Evolutionary conservation across 2,113 vertebrate genomes (phyloP), one percentile per base, ranked within the genome.

Genomic region (Microcebus lehilahytsara): DNA sequence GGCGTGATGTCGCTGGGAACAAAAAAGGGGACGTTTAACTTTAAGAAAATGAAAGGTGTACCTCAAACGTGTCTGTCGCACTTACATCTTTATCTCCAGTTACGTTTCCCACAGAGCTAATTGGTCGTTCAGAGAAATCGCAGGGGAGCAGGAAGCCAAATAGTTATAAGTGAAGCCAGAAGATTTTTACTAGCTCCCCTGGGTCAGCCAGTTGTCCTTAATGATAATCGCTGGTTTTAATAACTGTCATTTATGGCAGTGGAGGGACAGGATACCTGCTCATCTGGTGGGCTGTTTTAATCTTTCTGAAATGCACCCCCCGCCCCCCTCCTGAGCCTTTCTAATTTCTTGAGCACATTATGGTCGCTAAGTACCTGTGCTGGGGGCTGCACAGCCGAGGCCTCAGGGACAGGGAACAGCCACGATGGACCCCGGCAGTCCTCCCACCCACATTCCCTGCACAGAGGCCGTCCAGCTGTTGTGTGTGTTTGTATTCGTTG

Each of bases 11-110:
- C 81, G 13, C 89, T 49, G 81, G 56, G 74, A 83, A 94, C 74
- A 88, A 25, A 98, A 30, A 98, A 93, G 71, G 89, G 25, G 30
- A 56, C 40, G 9, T 95, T 85, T 69, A 69, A 87, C 75, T 85
- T 92, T 58, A 94, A 95, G 85, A 80, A 89, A 93, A 93, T 89
- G 94, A 97, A 97, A 97, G 79, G 34, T 1, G 14, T 58, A 46
- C 7, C 88, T 96, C 84, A 60, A 13, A 34, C 69, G 62, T 56
- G 66, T 27, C 84, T 85, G 64, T 40, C 25, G 0, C 0, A 34
- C 77, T 95, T 72, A 4, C 32, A 32, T 88, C 91, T 90, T 80
- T 64, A 40, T 92, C 60, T 91, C 72, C 34, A 23, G 72, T 22
- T 64, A 37, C 3, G 6, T 72, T 37, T 91, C 79, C 79, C 81